These are phyloP conservation scores for Xiphias gladius DNA, from an alignment of 2,113 vertebrate genomes.

Conservation along the genomic window DNA sequence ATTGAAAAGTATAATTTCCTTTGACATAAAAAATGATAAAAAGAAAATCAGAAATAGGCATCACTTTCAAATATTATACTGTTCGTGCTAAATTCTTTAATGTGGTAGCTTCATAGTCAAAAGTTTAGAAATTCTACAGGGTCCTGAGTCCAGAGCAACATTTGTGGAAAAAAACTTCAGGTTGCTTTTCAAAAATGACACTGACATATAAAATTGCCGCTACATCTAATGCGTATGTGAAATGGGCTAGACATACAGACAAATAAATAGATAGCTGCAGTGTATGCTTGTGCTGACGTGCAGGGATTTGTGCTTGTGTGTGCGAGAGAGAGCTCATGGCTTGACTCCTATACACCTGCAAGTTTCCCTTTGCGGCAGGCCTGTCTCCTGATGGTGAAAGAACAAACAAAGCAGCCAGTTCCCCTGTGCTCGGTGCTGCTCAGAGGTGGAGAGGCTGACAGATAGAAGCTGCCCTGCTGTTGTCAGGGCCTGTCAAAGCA, in stretches of 20 bases:
- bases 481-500: constrained; percentile 67
- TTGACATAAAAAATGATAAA: neutral
- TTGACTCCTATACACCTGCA: constrained; percentile 37
- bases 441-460: constrained; percentile 61
- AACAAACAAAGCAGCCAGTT: constrained; percentile 63
- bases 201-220: neutral
- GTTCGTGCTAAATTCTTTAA: neutral
- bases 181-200: neutral
- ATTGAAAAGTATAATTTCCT: neutral
- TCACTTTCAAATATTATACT: neutral
- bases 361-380: constrained; percentile 39
- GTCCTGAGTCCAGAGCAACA: too few species aligned
- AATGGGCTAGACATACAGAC: neutral
- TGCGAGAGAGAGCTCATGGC: constrained; percentile 15
- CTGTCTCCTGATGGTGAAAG: constrained; percentile 58
- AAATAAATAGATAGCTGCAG: neutral
- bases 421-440: constrained; percentile 48
- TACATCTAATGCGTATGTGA: neutral
- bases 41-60: neutral
- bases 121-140: neutral
- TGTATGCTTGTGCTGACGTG: neutral
- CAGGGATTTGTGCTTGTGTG: constrained; percentile 26
- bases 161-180: neutral
- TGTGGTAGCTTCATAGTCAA: neutral
- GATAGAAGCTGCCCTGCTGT: constrained; percentile 66